phyloP scores from a whole-genome alignment of 1,140 invertebrate genomes.

The Micrasema longulum region DNA sequence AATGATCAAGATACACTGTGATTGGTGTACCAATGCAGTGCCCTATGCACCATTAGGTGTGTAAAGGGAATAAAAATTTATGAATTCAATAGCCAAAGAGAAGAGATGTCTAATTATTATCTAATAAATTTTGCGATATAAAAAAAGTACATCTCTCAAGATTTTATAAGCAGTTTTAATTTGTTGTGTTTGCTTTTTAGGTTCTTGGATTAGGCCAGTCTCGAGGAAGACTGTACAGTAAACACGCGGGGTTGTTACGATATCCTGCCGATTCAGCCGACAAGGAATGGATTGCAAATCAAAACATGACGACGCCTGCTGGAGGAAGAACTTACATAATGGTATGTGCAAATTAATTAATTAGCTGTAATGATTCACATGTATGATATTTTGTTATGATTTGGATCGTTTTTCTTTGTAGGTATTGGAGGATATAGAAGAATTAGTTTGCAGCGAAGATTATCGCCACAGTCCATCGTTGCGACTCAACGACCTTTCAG shows the following conservation, averaged over 20 bases:
- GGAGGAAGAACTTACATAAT: conserved; percentile 85
- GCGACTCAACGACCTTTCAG: conserved; percentile 75
- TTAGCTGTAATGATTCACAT: too few relatives aligned
- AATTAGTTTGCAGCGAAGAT: conserved; percentile 78
- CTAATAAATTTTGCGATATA: too few relatives aligned
- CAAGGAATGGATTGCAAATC: conserved; percentile 83
- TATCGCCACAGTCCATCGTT: conserved; percentile 78
- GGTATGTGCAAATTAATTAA: conserved; percentile 57
- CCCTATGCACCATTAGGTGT: too few relatives aligned
- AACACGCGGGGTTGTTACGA: conserved; percentile 81
- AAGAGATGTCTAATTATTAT: too few relatives aligned
- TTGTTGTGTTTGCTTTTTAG: too few relatives aligned
- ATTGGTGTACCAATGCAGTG: too few relatives aligned
- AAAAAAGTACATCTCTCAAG: too few relatives aligned
- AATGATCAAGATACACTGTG: too few relatives aligned
- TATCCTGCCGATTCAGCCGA: conserved; percentile 86
- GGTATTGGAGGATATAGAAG: conserved; percentile 83
- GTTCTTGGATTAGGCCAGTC: conserved; percentile 80
- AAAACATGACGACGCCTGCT: conserved; percentile 80
- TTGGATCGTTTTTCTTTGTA: conserved; percentile 57
- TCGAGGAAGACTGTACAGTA: conserved; percentile 79
- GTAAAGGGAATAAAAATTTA: too few relatives aligned
- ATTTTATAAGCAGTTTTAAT: too few relatives aligned
- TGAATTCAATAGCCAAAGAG: too few relatives aligned
- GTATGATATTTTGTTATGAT: too few relatives aligned